Evolutionary conservation across 2,797 vertebrate species (phyloP).

Genomic region (Phalanger gymnotis): DNA sequence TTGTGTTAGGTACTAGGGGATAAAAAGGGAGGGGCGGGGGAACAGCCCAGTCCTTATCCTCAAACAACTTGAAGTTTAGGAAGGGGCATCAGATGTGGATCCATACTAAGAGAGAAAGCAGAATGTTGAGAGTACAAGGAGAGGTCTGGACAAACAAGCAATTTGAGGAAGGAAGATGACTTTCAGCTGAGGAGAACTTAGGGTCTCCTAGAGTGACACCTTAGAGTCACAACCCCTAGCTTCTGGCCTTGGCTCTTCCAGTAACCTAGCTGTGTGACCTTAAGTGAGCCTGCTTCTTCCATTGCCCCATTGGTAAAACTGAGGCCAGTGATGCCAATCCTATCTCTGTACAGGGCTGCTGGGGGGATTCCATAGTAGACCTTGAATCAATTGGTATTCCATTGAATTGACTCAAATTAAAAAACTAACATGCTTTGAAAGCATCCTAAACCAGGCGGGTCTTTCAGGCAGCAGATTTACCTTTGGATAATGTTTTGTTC

Average conservation of each 20-base stretch:
- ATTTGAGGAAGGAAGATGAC: neutral
- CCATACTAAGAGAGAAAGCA: neutral
- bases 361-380: neutral
- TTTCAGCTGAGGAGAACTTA: neutral
- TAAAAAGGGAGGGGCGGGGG: neutral
- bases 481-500: neutral
- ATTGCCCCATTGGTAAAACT: neutral
- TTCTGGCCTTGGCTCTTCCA: neutral
- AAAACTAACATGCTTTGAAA: neutral
- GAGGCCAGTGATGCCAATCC: neutral
- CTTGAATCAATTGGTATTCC: neutral
- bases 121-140: neutral
- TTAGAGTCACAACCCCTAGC: neutral
- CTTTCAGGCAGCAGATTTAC: neutral
- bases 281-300: neutral
- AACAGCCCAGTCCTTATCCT: neutral
- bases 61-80: neutral
- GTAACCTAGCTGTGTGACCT: neutral
- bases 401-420: neutral
- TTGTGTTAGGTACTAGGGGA: neutral
- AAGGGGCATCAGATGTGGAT: neutral
- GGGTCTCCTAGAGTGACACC: too few relatives aligned
- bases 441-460: neutral
- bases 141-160: neutral
- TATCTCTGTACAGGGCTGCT: neutral